These are phyloP conservation scores for Tethea ocularis DNA, from an alignment of 2,888 invertebrate genomes.

Conservation along the genomic window DNA sequence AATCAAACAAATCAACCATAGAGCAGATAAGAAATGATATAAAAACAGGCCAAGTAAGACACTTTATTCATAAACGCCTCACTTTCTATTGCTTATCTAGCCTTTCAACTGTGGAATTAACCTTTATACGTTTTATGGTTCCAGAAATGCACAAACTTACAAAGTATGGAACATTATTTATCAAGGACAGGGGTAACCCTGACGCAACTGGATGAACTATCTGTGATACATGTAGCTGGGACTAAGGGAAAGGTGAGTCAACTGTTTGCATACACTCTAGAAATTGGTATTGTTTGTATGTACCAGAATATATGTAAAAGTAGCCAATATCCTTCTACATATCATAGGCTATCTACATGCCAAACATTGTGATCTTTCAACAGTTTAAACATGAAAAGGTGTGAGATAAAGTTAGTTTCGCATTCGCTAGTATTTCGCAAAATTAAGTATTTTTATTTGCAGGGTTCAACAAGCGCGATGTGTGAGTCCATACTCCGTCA, in stretches of 20 bases:
- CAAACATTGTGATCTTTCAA: too few relatives aligned
- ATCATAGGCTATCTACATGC: too few relatives aligned
- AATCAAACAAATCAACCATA: conserved; percentile 87
- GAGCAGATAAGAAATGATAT: conserved; percentile 72
- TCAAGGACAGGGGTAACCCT: conserved; percentile 85
- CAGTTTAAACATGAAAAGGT: too few relatives aligned
- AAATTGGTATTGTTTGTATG: too few relatives aligned
- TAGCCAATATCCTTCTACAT: too few relatives aligned
- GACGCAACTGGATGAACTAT: conserved; percentile 87
- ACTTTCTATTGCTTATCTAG: too few relatives aligned
- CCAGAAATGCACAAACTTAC: conserved; percentile 73
- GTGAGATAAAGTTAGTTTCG: too few relatives aligned
- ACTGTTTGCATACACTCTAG: too few relatives aligned
- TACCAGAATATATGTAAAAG: too few relatives aligned
- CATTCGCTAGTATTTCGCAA: too few relatives aligned
- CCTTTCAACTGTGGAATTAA: too few relatives aligned
- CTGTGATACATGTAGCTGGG: conserved; percentile 97
- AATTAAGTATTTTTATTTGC: not conserved
- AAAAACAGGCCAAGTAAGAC: conserved; percentile 64
- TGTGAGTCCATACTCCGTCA: conserved; percentile 94
- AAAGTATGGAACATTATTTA: conserved; percentile 84
- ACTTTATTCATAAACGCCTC: conserved; percentile 10
- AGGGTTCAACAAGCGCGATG: conserved; percentile 96
- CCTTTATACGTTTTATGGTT: conserved; percentile 29
- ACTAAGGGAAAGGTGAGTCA: conserved; percentile 95